Evolutionary conservation across 2,797 vertebrate species (phyloP).

Genomic region (Natrix natrix): DNA sequence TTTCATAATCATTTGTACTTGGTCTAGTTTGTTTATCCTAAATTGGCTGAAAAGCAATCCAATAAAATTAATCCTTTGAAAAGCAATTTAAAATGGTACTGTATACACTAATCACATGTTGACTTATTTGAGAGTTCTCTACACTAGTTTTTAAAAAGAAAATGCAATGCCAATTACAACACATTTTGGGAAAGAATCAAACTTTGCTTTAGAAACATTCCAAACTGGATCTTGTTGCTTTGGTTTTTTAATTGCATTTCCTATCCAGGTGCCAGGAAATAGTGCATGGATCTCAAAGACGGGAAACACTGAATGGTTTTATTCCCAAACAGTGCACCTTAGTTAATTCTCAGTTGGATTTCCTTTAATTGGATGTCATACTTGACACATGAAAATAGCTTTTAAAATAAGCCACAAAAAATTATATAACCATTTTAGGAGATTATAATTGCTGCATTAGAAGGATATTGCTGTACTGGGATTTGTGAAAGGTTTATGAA

Average conservation of each 20-base stretch:
- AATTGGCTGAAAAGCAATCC: not conserved
- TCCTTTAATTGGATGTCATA: slow-evolving; percentile 34
- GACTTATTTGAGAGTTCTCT: not conserved
- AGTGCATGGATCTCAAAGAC: slow-evolving; percentile 46
- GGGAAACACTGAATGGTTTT: slow-evolving; percentile 20
- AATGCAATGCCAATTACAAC: slow-evolving; percentile 2
- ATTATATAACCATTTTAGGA: not conserved
- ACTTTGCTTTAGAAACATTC: slow-evolving; percentile 31
- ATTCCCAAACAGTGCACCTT: not conserved
- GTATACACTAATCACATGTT: not conserved
- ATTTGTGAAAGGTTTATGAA: not conserved
- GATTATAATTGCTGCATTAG: not conserved
- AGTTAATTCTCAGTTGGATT: slow-evolving; percentile 33
- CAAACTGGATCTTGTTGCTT: slow-evolving; percentile 49
- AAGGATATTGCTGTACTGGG: not conserved
- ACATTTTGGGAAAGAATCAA: slow-evolving; percentile 34
- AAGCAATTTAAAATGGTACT: not conserved
- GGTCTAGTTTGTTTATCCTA: not conserved
- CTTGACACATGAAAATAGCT: slow-evolving; percentile 20
- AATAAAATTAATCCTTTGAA: not conserved
- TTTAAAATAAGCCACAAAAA: slow-evolving; percentile 14
- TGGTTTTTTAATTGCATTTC: slow-evolving; percentile 26
- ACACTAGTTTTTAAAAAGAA: not conserved
- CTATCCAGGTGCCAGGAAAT: slow-evolving; percentile 34
- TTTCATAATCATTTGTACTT: not conserved